Percentiles rank a stretch among this genome's conserved stretches.
Evolutionary conservation across 1,140 invertebrate species (phyloP).

Genomic region (Heterodera schachtii): DNA sequence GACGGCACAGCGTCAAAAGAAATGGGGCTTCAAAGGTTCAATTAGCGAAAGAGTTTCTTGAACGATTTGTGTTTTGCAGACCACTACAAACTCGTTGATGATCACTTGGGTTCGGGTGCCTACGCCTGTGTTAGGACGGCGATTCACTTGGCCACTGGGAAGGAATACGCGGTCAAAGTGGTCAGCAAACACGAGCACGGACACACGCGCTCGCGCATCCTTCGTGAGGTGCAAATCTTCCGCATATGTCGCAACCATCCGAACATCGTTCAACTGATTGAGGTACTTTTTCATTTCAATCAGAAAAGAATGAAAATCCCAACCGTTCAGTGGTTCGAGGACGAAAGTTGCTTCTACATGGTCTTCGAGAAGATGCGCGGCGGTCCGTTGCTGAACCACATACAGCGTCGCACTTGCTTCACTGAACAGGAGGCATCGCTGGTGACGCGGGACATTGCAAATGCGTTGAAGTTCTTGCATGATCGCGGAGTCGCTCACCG

Average conservation of each 20-base stretch:
- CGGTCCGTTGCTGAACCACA: slow-evolving; percentile 80
- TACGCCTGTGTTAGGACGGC: slow-evolving; percentile 94
- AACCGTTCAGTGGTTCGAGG: slow-evolving; percentile 62
- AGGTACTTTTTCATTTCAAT: slow-evolving; percentile 32
- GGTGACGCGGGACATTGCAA: slow-evolving; percentile 90
- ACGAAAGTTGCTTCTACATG: slow-evolving; percentile 78
- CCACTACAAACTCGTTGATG: slow-evolving; percentile 89
- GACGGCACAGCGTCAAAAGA: slow-evolving; percentile 17
- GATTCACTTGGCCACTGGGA: slow-evolving; percentile 82
- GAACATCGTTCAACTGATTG: slow-evolving; percentile 86
- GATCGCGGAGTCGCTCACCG: slow-evolving; percentile 74
- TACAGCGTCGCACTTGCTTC: slow-evolving; percentile 87
- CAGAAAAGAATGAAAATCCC: not conserved
- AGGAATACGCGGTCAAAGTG: slow-evolving; percentile 92
- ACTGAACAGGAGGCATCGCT: slow-evolving; percentile 90
- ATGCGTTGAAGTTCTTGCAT: slow-evolving; percentile 87
- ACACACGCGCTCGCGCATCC: slow-evolving; percentile 85
- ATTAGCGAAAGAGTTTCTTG: not conserved
- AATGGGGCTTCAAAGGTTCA: slow-evolving; percentile 31
- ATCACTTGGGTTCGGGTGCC: slow-evolving; percentile 90
- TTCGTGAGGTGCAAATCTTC: slow-evolving; percentile 97
- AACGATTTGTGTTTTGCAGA: slow-evolving; percentile 72
- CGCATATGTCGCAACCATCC: slow-evolving; percentile 93
- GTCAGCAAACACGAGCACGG: slow-evolving; percentile 92
- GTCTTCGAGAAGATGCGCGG: slow-evolving; percentile 97